Conservation (phyloP, 2,888 invertebrate genomes). For the Cinara cedri region DNA sequence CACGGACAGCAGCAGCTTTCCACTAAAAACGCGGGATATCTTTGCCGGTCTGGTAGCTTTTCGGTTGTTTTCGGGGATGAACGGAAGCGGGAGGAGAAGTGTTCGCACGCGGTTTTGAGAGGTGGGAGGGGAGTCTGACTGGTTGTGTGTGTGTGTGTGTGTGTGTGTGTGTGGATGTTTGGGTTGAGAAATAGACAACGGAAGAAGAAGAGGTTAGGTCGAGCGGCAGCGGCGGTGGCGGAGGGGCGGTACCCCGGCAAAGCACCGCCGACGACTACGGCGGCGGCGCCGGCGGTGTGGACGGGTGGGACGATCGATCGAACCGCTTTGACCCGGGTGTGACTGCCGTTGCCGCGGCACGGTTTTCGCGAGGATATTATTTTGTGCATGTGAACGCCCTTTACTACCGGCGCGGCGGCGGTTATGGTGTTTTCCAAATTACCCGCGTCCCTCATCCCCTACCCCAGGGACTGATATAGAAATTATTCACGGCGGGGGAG, state of each 20-base stretch:
- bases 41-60: not conserved
- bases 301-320: constrained; percentile 48
- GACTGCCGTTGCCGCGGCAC: constrained; percentile 32
- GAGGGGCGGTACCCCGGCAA: constrained; percentile 30
- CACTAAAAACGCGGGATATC: not conserved
- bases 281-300: not conserved
- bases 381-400: constrained; percentile 53
- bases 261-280: not conserved
- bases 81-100: not conserved
- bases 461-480: not conserved
- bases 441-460: not conserved
- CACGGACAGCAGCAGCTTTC: not conserved
- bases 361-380: constrained; percentile 43
- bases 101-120: not conserved
- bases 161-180: no score
- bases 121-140: no score
- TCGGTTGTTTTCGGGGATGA: constrained; percentile 9
- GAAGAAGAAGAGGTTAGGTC: constrained; percentile 5
- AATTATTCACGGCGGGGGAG: no score
- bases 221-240: not conserved
- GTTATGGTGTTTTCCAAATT: constrained; percentile 27
- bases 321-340: constrained; percentile 54
- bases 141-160: no score
- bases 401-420: constrained; percentile 13
- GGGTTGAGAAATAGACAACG: constrained; percentile 1